Conservation (phyloP, 2,888 invertebrate genomes). For the Zhengitettix transpicula region DNA sequence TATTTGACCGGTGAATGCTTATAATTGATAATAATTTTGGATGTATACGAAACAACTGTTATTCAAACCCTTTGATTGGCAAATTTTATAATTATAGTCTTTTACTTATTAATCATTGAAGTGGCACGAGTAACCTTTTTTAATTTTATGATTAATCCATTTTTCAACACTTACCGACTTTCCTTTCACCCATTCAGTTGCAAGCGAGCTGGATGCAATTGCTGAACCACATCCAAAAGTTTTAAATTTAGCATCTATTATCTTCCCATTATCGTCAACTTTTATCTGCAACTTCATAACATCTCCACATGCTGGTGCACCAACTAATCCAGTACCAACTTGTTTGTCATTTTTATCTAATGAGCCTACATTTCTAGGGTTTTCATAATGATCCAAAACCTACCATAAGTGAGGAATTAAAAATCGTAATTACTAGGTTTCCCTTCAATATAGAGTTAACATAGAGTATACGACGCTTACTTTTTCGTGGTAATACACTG, state of each 20-base stretch:
- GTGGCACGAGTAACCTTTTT: not conserved
- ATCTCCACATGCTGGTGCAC: conserved; percentile 98
- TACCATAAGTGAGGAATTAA: conserved; percentile 28
- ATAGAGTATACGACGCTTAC: not conserved
- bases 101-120: not conserved
- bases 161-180: conserved; percentile 56
- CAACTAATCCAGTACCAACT: conserved; percentile 96
- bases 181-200: conserved; percentile 94
- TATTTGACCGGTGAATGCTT: too few species aligned
- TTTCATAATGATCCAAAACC: conserved; percentile 99
- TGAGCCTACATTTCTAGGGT: conserved; percentile 96
- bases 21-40: too few species aligned
- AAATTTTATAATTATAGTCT: too few species aligned
- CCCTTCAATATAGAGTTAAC: not conserved
- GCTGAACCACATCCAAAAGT: conserved; percentile 99
- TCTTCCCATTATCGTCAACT: conserved; percentile 90
- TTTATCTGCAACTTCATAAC: conserved; percentile 98
- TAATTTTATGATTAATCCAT: not conserved
- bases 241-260: conserved; percentile 96
- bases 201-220: conserved; percentile 92
- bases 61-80: too few species aligned
- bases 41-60: too few species aligned
- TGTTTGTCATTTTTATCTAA: conserved; percentile 82
- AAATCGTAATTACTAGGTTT: not conserved
- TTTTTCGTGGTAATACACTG: not conserved